A percentile compares a stretch with the other conserved stretches of the same genome.
Evolutionary conservation across 2,888 invertebrate genomes (phyloP).

Genomic region (Brachylomia viminalis): DNA sequence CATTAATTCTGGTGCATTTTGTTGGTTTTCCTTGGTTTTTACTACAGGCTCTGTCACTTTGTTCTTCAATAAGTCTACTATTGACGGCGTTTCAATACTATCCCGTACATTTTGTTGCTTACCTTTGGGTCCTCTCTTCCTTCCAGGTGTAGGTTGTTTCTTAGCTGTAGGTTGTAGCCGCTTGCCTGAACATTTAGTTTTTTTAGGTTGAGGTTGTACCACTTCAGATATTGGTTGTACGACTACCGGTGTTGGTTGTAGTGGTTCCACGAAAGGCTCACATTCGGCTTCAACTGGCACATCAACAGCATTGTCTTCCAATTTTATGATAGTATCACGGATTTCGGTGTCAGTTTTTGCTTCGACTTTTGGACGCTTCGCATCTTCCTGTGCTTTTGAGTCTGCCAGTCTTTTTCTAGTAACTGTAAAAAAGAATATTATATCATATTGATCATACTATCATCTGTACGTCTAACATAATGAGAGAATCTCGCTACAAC

Average conservation of each 20-base stretch:
- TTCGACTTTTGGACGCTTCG: conserved; percentile 31
- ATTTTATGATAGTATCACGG: conserved; percentile 13
- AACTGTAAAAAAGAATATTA: conserved; percentile 49
- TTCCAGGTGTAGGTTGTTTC: neutral
- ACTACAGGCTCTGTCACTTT: conserved; percentile 1
- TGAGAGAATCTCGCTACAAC: neutral
- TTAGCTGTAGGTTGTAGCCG: neutral
- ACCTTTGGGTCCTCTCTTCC: conserved; percentile 43
- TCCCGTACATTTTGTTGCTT: conserved; percentile 41
- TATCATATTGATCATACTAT: neutral
- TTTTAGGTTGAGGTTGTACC: neutral
- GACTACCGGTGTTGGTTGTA: neutral
- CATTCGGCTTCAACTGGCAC: neutral
- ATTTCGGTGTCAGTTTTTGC: neutral
- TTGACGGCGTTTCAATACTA: conserved; percentile 14
- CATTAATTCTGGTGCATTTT: conserved; percentile 33
- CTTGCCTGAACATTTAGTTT: conserved; percentile 9
- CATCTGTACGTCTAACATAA: neutral
- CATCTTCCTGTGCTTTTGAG: conserved; percentile 46
- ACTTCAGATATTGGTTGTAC: neutral
- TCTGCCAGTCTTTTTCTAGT: conserved; percentile 67
- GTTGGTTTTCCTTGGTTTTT: neutral
- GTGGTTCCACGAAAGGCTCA: neutral
- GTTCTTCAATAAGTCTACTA: conserved; percentile 18
- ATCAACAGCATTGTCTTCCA: conserved; percentile 6